Conservation (phyloP, 2,888 invertebrate genomes). For the Athrips mouffetella region DNA sequence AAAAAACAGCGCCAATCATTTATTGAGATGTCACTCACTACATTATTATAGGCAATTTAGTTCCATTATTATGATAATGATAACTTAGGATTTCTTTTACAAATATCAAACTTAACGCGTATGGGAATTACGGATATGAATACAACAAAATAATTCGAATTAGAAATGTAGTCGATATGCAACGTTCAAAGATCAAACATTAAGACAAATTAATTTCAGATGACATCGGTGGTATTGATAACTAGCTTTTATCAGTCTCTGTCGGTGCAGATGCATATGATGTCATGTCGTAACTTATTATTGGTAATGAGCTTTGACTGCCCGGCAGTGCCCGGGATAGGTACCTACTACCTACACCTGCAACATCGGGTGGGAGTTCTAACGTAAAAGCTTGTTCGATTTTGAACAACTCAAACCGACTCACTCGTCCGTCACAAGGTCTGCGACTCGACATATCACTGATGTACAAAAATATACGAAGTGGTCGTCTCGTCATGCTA, state of each 20-base stretch:
- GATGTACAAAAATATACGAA: slow-evolving; percentile 62
- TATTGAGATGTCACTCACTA: slow-evolving; percentile 64
- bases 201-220: slow-evolving; percentile 54
- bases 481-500: slow-evolving; percentile 55
- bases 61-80: slow-evolving; percentile 64
- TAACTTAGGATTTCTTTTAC: slow-evolving; percentile 57
- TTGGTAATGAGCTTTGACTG: slow-evolving; percentile 32
- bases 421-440: slow-evolving; percentile 36
- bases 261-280: slow-evolving; percentile 34
- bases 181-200: slow-evolving; percentile 71
- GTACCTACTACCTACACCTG: slow-evolving; percentile 39
- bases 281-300: slow-evolving; percentile 41
- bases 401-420: slow-evolving; percentile 51
- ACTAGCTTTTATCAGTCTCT: slow-evolving; percentile 57
- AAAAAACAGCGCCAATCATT: slow-evolving; percentile 65
- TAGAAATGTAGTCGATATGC: slow-evolving; percentile 77
- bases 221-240: slow-evolving; percentile 73
- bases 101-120: slow-evolving; percentile 63
- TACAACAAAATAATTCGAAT: slow-evolving; percentile 71
- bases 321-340: slow-evolving; percentile 43
- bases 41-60: slow-evolving; percentile 62
- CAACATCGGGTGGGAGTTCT: slow-evolving; percentile 54
- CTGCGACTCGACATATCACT: slow-evolving; percentile 47
- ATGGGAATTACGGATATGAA: slow-evolving; percentile 67
- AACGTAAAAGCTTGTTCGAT: slow-evolving; percentile 60